Evolutionary conservation across 64 coral and sea anemone species (phyloP).

Genomic region (Acropora yongei): DNA sequence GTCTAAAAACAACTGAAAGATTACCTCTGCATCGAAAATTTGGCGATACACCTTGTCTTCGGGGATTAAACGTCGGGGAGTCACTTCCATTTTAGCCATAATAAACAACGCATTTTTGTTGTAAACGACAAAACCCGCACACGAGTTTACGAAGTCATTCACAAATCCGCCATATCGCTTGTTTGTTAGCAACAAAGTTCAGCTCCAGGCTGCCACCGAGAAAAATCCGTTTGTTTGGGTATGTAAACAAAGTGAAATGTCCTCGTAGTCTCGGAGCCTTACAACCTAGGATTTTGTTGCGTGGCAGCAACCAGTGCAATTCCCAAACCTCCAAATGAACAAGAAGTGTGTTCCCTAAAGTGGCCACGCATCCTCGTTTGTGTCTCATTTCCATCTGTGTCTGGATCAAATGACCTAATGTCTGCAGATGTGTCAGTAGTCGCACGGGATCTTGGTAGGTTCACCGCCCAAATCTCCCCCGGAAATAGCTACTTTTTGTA

Average conservation of each 20-base stretch:
- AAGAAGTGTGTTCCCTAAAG: background rate
- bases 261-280: background rate
- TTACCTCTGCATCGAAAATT: conserved; percentile 90
- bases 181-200: conserved; percentile 68
- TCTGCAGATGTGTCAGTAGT: background rate
- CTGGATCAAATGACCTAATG: background rate
- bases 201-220: conserved; percentile 2
- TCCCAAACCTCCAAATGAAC: background rate
- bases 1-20: background rate
- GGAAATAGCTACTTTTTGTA: background rate
- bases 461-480: background rate
- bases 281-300: too few species aligned
- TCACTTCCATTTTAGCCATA: conserved; percentile 83
- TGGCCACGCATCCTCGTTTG: background rate
- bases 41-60: conserved; percentile 87
- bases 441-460: background rate
- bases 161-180: conserved; percentile 65
- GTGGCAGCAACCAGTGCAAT: too few species aligned
- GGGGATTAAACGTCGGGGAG: conserved; percentile 37
- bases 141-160: background rate
- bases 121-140: background rate
- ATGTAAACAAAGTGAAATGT: background rate
- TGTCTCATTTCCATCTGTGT: background rate
- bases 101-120: background rate
- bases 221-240: background rate